Conservation (phyloP, 2,888 invertebrate genomes). For the Pyralis farinalis region DNA sequence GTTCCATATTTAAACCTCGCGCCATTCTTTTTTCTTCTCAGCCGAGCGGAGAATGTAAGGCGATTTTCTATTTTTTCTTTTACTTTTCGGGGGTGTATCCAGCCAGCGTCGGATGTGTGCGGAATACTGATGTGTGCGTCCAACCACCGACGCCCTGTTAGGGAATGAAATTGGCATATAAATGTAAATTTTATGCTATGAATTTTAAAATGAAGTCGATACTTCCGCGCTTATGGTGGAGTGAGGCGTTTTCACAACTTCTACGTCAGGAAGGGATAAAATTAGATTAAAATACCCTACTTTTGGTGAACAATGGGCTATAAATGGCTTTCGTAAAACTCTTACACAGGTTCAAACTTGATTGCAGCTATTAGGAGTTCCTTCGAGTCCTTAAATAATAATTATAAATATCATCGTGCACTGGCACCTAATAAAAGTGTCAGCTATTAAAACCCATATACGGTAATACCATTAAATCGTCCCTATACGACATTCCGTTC, state of each 20-base stretch:
- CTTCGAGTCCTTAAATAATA: too few relatives aligned
- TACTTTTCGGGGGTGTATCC: slow-evolving; percentile 51
- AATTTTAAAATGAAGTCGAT: slow-evolving; percentile 81
- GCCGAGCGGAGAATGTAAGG: slow-evolving; percentile 64
- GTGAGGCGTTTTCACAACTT: slow-evolving; percentile 62
- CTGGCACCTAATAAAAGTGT: too few relatives aligned
- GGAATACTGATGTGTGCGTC: slow-evolving; percentile 78
- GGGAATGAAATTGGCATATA: slow-evolving; percentile 81
- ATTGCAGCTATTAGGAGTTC: too few relatives aligned
- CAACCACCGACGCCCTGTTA: slow-evolving; percentile 72
- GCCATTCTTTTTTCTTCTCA: slow-evolving; percentile 68
- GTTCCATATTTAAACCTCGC: slow-evolving; percentile 78
- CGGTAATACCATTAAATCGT: slow-evolving; percentile 13
- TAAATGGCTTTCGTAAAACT: slow-evolving; percentile 41
- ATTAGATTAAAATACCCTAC: slow-evolving; percentile 69
- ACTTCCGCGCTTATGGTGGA: slow-evolving; percentile 65
- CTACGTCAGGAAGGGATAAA: slow-evolving; percentile 62
- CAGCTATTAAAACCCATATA: background rate
- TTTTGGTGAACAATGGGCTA: slow-evolving; percentile 61
- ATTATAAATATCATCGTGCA: too few relatives aligned
- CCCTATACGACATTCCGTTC: background rate
- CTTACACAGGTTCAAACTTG: slow-evolving; percentile 10
- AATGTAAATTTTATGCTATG: slow-evolving; percentile 81
- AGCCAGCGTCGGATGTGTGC: slow-evolving; percentile 57
- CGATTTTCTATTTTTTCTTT: slow-evolving; percentile 60